Percentiles rank a stretch among this genome's conserved stretches.
These are phyloP conservation scores for Marasmarcha lunaedactyla DNA, from an alignment of 2,888 invertebrate species.

Conservation along the genomic window DNA sequence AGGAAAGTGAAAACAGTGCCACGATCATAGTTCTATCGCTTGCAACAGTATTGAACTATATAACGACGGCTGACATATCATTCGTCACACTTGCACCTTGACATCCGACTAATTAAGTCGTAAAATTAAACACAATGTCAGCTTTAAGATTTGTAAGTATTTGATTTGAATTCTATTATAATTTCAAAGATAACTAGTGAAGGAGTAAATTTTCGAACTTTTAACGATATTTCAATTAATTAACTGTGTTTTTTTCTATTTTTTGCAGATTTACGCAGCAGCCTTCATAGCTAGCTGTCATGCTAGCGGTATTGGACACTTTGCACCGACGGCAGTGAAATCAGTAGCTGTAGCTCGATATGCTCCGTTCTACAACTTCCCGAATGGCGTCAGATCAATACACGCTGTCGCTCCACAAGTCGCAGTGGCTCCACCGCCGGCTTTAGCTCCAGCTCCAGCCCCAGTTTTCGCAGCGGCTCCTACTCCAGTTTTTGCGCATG, in stretches of 20 bases:
- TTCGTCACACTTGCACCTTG: constrained; percentile 46
- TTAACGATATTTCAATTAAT: too few relatives aligned
- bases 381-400: constrained; percentile 45
- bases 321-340: constrained; percentile 35
- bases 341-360: constrained; percentile 51
- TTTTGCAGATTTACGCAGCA: constrained; percentile 37
- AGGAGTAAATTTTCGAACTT: too few relatives aligned
- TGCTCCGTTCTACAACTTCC: constrained; percentile 60
- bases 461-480: constrained; percentile 12
- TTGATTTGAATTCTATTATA: neutral
- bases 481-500: constrained; percentile 6
- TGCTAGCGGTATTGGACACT: constrained; percentile 53
- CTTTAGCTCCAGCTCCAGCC: constrained; percentile 21
- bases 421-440: constrained; percentile 18
- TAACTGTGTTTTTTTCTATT: constrained; percentile 11
- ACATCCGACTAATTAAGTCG: constrained; percentile 49
- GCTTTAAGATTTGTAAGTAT: constrained; percentile 50
- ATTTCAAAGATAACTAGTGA: neutral
- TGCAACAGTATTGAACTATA: constrained; percentile 67
- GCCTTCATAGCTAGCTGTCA: constrained; percentile 49
- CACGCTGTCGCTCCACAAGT: constrained; percentile 46
- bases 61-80: constrained; percentile 50
- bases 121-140: constrained; percentile 37
- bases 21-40: constrained; percentile 51
- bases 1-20: constrained; percentile 60